phyloP scores from a whole-genome alignment of 1,140 invertebrate species.

The Heliconius nattereri region DNA sequence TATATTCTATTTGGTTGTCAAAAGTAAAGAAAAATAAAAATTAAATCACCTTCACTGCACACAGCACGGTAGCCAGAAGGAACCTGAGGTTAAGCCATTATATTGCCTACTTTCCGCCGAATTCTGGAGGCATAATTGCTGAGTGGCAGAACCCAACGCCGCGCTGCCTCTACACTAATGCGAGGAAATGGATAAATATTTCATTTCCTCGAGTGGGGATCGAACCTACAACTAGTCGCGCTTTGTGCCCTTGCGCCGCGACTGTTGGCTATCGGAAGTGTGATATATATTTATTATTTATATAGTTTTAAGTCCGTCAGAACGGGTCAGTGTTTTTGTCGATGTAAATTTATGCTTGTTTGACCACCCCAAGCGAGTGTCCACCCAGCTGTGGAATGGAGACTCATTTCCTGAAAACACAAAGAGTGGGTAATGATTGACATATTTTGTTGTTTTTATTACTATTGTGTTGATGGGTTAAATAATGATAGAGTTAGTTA shows the following conservation, averaged over 20 bases:
- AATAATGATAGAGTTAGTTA: too few relatives aligned
- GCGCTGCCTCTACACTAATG: too few relatives aligned
- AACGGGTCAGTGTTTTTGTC: conserved; percentile 38
- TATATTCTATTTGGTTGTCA: background rate
- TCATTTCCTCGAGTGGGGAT: too few relatives aligned
- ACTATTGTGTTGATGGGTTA: background rate
- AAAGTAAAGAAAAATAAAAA: background rate
- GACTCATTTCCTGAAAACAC: conserved; percentile 69
- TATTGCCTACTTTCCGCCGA: too few relatives aligned
- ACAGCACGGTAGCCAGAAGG: too few relatives aligned
- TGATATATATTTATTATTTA: conserved; percentile 8
- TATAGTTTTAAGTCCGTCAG: conserved; percentile 13
- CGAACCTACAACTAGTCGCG: too few relatives aligned
- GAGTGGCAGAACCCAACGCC: too few relatives aligned
- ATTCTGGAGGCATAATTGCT: too few relatives aligned
- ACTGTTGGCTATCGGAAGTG: background rate
- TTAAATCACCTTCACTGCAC: too few relatives aligned
- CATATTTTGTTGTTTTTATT: conserved; percentile 15
- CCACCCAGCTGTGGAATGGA: conserved; percentile 64
- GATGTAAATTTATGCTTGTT: conserved; percentile 49
- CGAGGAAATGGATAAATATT: too few relatives aligned
- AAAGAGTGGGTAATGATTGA: conserved; percentile 54
- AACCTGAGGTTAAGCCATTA: too few relatives aligned
- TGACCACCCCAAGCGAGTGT: conserved; percentile 53
- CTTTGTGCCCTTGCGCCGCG: too few relatives aligned